Conservation (phyloP, 2,797 vertebrate species). For the Neomorphus geoffroyi region DNA sequence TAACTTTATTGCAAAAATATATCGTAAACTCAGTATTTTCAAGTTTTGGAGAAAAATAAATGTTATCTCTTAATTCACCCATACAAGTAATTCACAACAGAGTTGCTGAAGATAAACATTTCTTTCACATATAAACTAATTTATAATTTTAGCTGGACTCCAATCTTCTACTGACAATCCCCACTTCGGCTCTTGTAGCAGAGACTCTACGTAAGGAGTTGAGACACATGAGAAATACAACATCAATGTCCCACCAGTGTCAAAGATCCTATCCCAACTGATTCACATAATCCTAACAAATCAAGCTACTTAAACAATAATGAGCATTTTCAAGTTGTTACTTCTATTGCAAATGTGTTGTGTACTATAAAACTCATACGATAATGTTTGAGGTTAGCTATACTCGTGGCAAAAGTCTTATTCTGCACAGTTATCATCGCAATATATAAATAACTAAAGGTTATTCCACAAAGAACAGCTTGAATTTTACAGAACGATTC, state of each 20-base stretch:
- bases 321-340: slow-evolving; percentile 62
- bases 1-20: slow-evolving; percentile 70
- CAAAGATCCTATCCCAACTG: slow-evolving; percentile 53
- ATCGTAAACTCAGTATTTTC: slow-evolving; percentile 59
- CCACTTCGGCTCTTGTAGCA: slow-evolving; percentile 65
- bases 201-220: slow-evolving; percentile 39
- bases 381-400: slow-evolving; percentile 65
- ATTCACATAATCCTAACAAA: slow-evolving; percentile 72
- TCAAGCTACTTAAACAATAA: slow-evolving; percentile 77
- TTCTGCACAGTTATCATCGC: slow-evolving; percentile 77
- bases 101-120: slow-evolving; percentile 51
- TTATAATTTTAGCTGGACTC: slow-evolving; percentile 62
- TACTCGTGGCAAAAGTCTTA: slow-evolving; percentile 80
- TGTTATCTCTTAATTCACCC: slow-evolving; percentile 61
- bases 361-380: slow-evolving; percentile 63
- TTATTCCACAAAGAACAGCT: slow-evolving; percentile 77
- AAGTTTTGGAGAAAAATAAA: slow-evolving; percentile 66
- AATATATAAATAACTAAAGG: slow-evolving; percentile 77
- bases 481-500: slow-evolving; percentile 78
- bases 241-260: slow-evolving; percentile 41
- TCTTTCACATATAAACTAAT: slow-evolving; percentile 42
- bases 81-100: slow-evolving; percentile 58
- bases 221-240: slow-evolving; percentile 53
- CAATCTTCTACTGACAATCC: slow-evolving; percentile 51
- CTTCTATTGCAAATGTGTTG: slow-evolving; percentile 47